Conservation (phyloP, 2,797 vertebrate genomes). For the Halcyon smyrnensis region DNA sequence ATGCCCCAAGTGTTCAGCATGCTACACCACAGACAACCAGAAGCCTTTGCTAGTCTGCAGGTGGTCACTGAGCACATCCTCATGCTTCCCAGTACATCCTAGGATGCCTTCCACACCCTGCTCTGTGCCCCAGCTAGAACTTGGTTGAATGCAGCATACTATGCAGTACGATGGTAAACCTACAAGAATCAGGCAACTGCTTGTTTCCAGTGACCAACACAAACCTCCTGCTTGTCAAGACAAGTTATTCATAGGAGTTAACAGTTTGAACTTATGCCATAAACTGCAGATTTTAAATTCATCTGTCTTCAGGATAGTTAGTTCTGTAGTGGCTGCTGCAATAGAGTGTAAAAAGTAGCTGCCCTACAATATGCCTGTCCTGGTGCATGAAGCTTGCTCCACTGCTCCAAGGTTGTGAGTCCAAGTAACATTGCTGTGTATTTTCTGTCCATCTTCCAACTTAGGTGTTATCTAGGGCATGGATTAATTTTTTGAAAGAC, state of each 20-base stretch:
- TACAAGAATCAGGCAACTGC: neutral
- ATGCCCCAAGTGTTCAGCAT: neutral
- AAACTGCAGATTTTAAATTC: neutral
- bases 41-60: neutral
- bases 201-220: neutral
- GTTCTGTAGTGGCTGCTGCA: neutral
- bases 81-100: neutral
- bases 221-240: neutral
- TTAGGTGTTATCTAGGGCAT: no score
- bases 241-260: neutral
- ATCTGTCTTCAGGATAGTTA: neutral
- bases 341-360: neutral
- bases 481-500: no score
- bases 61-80: neutral
- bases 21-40: neutral
- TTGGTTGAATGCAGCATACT: neutral
- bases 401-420: neutral
- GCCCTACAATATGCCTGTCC: rapidly evolving
- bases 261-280: neutral
- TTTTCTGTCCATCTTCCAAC: neutral
- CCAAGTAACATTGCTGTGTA: neutral
- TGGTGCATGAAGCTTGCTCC: neutral
- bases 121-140: neutral
- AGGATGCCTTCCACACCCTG: neutral
- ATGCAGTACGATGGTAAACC: rapidly evolving